Base-by-base conservation (phyloP, 53 echinoderm and acorn worm genomes). In the Echinarachnius parma region DNA sequence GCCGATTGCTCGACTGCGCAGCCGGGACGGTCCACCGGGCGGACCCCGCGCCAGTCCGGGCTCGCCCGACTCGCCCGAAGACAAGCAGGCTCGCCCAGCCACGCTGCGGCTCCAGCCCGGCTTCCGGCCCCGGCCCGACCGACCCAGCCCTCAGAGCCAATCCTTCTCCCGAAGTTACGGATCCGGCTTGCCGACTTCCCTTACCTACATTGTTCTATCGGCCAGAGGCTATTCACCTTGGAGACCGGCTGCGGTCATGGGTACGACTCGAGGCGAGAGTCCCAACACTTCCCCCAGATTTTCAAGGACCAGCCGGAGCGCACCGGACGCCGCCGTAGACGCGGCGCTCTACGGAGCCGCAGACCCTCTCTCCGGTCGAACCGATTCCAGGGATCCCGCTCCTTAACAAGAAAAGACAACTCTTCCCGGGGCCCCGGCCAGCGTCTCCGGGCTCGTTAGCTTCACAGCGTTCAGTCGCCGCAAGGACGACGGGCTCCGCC, bases 121-220 rank as follows among this genome's bases (percentile, higher is more conserved):
- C 83, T 83, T 87, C 77, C 65, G 45, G 65, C 86, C 81, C 64
- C 71, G 66, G 78, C 83, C 77, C 78, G 75, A 75, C 79, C 75
- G 66, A 80, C 86, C 86, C 86, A 53, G 79, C 64, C 83, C 82
- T 57, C 75, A 83, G 78, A 78, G 82, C 82, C 78, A 87, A 87
- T 82, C 87, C 87, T 87, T 87, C 45, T 87, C 87, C 84, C 76
- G 89, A 87, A 87, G 88, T 83, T 83, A 87, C 74, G 82, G 82
- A 78, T 87, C 87, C 64, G 75, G 82, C 79, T 83, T 83, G 87
- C 82, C 78, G 81, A 86, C 81, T 77, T 86, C 84, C 60, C 87
- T 87, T 82, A 82, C 83, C 87, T 87, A 87, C 86, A 83, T 84
- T 80, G 88, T 88, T 88, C 88, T 88, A 83, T 83, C 72, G 76